Evolutionary conservation across 2,797 vertebrate species (phyloP), one percentile per base, ranked within the genome.

Genomic region (Poecilia picta): DNA sequence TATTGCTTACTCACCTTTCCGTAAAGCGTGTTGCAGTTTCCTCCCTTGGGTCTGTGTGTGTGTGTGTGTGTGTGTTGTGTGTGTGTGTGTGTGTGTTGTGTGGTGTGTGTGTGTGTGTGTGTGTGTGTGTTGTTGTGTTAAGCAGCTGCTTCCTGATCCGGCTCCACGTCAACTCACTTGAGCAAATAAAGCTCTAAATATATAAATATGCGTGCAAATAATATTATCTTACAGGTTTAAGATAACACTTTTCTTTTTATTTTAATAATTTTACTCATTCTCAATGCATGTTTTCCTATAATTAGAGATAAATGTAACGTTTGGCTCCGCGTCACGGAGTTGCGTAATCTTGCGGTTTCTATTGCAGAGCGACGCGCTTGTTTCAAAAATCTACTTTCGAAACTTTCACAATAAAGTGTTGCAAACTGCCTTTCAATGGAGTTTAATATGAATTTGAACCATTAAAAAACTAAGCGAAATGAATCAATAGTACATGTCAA

Each of bases 81-180:
- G 49, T 55, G 47, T 20, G 47, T 6, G 47, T 75, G 73, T 53
- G 47, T 73, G 73, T 53, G 25, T 43, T 41, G 11, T 59, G 31
- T 2, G 2, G 33, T 36, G 33, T 36, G 15, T 8, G 62, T 16
- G 59, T 16, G 13, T 39, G 41, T 11, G 53, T 33, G 49, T 53
- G 46, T 16, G 46, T 5, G 46, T 75, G 73, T 53, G 74, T 4
- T n/a, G 15, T 20, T 43, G 46, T 15, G 66, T 36, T 13, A 74
- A 74, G 49, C 75, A 77, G 53, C 84, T 80, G 87, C 92, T 95
- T 95, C 94, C 94, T 94, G 94, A 89, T 90, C 1, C 16, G 41
- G 41, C 74, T 72, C 81, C 83, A 85, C 92, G 88, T 92, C 87
- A 86, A 41, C 66, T 5, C 33, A 20, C 59, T 64, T 20, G 0